These are phyloP conservation scores for Xestia c-nigrum DNA, from an alignment of 2,888 invertebrate genomes.

Conservation along the genomic window DNA sequence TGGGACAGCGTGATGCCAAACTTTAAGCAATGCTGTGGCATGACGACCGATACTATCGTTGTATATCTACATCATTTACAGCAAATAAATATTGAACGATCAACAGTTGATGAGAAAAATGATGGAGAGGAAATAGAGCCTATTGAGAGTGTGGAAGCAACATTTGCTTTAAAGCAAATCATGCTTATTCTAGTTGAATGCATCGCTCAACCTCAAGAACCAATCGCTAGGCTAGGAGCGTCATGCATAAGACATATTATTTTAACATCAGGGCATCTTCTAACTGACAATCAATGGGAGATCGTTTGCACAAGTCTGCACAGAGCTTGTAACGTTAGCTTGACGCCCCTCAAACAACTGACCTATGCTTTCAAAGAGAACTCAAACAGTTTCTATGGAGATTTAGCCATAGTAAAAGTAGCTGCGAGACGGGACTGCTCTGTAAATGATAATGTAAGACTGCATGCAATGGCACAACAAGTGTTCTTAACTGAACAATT, in stretches of 20 bases:
- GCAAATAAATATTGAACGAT: constrained; percentile 89
- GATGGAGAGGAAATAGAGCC: constrained; percentile 86
- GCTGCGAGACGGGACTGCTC: constrained; percentile 97
- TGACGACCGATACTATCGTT: constrained; percentile 97
- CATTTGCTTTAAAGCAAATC: constrained; percentile 96
- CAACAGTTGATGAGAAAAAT: constrained; percentile 81
- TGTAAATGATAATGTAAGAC: constrained; percentile 95
- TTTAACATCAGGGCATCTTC: constrained; percentile 95
- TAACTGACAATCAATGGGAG: constrained; percentile 96
- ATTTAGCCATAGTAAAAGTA: constrained; percentile 97
- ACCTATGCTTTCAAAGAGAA: constrained; percentile 97
- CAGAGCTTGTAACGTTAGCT: constrained; percentile 95
- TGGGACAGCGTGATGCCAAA: constrained; percentile 96
- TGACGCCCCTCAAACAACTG: constrained; percentile 96
- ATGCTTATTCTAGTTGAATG: constrained; percentile 97
- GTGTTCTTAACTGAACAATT: constrained; percentile 92
- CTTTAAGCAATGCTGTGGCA: constrained; percentile 98
- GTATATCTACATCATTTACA: constrained; percentile 95
- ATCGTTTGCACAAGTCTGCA: constrained; percentile 95
- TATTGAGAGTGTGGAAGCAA: constrained; percentile 90
- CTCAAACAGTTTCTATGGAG: constrained; percentile 98
- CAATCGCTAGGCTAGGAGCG: constrained; percentile 97
- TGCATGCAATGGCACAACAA: constrained; percentile 97
- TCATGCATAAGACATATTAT: constrained; percentile 97
- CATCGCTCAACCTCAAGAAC: constrained; percentile 96